Base-by-base conservation (phyloP, 2,797 vertebrate genomes). In the Rhynchotus rufescens region DNA sequence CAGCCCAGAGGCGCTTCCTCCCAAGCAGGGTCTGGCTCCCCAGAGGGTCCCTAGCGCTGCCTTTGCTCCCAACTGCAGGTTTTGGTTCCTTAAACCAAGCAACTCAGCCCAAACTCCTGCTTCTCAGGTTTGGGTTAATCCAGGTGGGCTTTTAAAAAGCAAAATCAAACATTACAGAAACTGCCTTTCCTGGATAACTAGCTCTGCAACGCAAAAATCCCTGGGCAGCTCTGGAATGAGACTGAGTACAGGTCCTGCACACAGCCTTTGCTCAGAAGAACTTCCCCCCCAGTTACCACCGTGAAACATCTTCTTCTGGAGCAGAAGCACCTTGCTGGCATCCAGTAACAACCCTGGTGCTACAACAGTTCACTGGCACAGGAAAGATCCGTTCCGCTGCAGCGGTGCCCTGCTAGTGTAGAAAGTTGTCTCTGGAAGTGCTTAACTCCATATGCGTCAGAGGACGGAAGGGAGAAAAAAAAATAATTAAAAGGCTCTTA, bases 401-500 rank as follows among this genome's bases (percentile, higher is more conserved):
- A 42, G 21, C 9, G 22, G 16, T 90, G 64, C 67, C 62, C 83
- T 84, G n/a, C 83, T 45, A 83, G 54, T 3, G 17, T 69, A 73
- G 42, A 94, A 45, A 4, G 2, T 23, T 84, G 42, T 52, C 80
- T 60, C 84, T 84, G 84, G 71, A 95, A 89, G 61, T 89, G 78
- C 80, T 78, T 87, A 45, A 77, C 88, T 86, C 81, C 93, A 92
- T 81, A 80, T 80, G 86, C 89, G 82, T 96, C 86, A 85, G 75
- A 91, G 57, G 51, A 88, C 17, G 68, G 78, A 80, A 79, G 47
- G 68, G 11, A 23, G 23, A 51, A 32, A 15, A 20, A 36, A 92
- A 92, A 88, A 92, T 57, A 95, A 95, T 96, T 94, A 95, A 95
- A 94, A 96, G 93, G n/a, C 26, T 83, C 84, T 97, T 96, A 97